Base-by-base conservation (phyloP, 2,888 invertebrate genomes). In the Ethmia dodecea region DNA sequence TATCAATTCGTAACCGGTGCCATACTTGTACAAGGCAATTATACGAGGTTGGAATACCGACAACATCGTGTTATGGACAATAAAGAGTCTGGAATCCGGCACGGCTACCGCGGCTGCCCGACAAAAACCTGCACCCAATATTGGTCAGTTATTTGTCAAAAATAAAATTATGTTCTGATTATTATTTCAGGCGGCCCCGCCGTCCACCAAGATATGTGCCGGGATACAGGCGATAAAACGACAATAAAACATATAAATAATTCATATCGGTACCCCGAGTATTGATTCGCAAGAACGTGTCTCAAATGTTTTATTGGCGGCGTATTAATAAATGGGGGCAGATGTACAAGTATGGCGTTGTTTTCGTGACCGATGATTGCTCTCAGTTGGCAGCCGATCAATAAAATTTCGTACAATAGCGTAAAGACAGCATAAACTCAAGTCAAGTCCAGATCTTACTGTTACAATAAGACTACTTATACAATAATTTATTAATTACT, bases 231-330 rank as follows among this genome's bases (percentile, higher is more conserved):
- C 75, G 83, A 86, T 83, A 84, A 81, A 69, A 64, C 72, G 67
- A 81, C 84, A 84, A 83, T 84, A 83, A 80, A 81, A 79, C 68
- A 74, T 62, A 86, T 86, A 69, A 80, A 86, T 86, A 78, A 84
- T 86, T 84, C 80, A 86, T 81, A 69, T 53, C 42, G 55, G 46
- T 57, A 61, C 66, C 62, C 59, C 60, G 60, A 64, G 76, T 77
- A 80, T 78, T 79, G 83, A 83, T 84, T 79, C 80, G 62, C 75
- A 81, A 81, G 79, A 81, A 84, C 84, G 84, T 81, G 84, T 83
- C 74, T 78, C 71, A 79, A 78, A 83, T 80, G 79, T 80, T 83
- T 81, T 84, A 81, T 79, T 74, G 69, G 55, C 52, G 55, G 52
- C 47, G 60, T 74, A 76, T 79, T 80, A 81, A 80, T 83, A 81